Conservation (phyloP, 1,140 invertebrate genomes). For the Oreohelix idahoensis region DNA sequence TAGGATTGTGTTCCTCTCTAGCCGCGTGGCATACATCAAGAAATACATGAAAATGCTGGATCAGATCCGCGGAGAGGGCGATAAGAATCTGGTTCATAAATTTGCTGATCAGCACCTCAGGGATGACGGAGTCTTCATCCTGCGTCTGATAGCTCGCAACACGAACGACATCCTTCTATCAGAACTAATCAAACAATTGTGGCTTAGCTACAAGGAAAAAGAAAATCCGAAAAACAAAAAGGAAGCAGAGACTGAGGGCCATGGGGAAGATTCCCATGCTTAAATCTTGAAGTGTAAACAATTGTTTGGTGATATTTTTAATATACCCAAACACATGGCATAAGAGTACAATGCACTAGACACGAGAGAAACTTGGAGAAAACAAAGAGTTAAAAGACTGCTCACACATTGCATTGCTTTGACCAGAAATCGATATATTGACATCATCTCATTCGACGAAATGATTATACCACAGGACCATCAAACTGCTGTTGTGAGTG, state of each 20-base stretch:
- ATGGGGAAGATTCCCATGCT: background rate
- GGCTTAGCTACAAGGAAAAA: constrained; percentile 66
- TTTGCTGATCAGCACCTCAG: constrained; percentile 69
- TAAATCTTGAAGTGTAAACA: background rate
- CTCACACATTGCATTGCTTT: too few relatives aligned
- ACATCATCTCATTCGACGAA: too few relatives aligned
- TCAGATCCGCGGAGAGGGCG: constrained; percentile 55
- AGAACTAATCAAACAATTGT: constrained; percentile 67
- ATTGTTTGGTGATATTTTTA: too few relatives aligned
- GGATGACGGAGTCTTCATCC: constrained; percentile 70
- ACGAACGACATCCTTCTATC: constrained; percentile 70
- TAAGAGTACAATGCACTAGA: too few relatives aligned
- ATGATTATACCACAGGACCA: too few relatives aligned
- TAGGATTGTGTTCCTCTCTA: constrained; percentile 60
- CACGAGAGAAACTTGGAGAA: too few relatives aligned
- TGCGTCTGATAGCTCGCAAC: constrained; percentile 69
- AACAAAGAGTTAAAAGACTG: too few relatives aligned
- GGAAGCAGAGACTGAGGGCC: constrained; percentile 42
- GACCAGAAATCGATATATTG: too few relatives aligned
- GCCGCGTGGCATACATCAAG: constrained; percentile 65
- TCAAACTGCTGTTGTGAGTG: too few relatives aligned
- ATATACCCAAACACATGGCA: too few relatives aligned
- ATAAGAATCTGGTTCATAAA: constrained; percentile 59
- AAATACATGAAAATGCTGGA: constrained; percentile 68
- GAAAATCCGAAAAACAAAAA: constrained; percentile 55